These are phyloP conservation scores for Drosophila neotestacea DNA, from an alignment of 2,888 invertebrate genomes.

Conservation along the genomic window DNA sequence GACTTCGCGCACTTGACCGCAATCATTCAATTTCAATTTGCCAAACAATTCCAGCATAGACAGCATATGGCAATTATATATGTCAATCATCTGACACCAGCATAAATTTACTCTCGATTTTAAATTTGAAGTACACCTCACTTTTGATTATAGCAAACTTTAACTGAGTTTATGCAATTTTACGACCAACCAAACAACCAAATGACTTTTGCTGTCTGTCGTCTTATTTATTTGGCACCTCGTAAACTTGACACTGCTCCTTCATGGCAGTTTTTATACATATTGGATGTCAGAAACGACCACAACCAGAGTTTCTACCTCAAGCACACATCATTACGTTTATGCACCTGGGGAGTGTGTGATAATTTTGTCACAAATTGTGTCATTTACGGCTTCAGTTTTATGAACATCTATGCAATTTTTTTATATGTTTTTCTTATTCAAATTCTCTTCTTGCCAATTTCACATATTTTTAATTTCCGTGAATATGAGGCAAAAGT, in stretches of 20 bases:
- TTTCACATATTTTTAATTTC: no score
- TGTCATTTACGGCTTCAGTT: background rate
- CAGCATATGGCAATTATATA: constrained; percentile 42
- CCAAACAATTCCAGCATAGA: constrained; percentile 34
- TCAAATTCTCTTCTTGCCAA: no score
- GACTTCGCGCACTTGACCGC: constrained; percentile 63
- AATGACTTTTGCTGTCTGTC: constrained; percentile 6
- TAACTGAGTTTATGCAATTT: constrained; percentile 28
- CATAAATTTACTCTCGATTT: constrained; percentile 6
- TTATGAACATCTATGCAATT: background rate
- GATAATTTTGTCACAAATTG: background rate
- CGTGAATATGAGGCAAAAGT: no score
- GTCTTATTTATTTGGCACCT: constrained; percentile 28
- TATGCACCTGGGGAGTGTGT: background rate
- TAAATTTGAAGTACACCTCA: no score
- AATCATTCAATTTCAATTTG: constrained; percentile 56
- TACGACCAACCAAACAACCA: constrained; percentile 2
- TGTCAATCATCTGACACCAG: constrained; percentile 29
- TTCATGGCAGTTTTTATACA: constrained; percentile 31
- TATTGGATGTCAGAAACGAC: constrained; percentile 3
- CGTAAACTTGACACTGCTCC: constrained; percentile 21
- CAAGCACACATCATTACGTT: background rate
- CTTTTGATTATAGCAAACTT: constrained; percentile 1
- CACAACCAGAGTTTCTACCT: background rate
- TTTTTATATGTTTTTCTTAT: no score